Evolutionary conservation across 2,888 invertebrate species (phyloP), one percentile per base, ranked within the genome.

Genomic region (Dynastes hyllus): DNA sequence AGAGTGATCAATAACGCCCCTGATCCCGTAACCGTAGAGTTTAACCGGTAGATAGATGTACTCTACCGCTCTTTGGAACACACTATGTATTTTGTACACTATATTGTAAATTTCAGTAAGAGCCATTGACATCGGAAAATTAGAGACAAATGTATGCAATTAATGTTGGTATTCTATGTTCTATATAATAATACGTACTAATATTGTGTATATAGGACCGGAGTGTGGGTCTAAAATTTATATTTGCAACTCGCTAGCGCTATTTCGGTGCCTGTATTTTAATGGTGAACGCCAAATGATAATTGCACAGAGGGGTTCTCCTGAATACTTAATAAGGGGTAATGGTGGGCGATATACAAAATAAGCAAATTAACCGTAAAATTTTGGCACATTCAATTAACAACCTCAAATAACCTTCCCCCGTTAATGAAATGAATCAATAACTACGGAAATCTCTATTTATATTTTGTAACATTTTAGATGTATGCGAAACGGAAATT

Each of bases 321-420:
- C 16, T 71, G 71, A 58, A 71, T 71, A 71, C 55, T 9, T 37
- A 50, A 69, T 69, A 50, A 69, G 11, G 2, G 11, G 11, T 71
- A 32, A 55, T 37, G 9, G 32, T 16, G 58, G 37, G 37, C n/a
- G 16, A 22, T 37, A 16, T 55, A 55, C 50, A 58, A 40, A 22
- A 58, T 71, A 58, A 55, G 37, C 55, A 71, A 71, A 71, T 71
- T 55, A 55, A 58, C 53, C 32, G 22, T 58, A 29, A 55, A 16
- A 58, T 71, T 71, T 71, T 22, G 55, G 22, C 71, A 71, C 50
- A 58, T 58, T 71, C 55, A 40, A 55, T 71, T 71, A 71, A 71
- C 55, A 55, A 37, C 55, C 53, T 58, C 40, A 71, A 71, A 71
- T 37, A 69, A 27, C 29, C 37, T 71, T 71, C 32, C 22, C 32